Evolutionary conservation across 64 coral and sea anemone genomes (phyloP).

Genomic region (Stylophora pistillata): DNA sequence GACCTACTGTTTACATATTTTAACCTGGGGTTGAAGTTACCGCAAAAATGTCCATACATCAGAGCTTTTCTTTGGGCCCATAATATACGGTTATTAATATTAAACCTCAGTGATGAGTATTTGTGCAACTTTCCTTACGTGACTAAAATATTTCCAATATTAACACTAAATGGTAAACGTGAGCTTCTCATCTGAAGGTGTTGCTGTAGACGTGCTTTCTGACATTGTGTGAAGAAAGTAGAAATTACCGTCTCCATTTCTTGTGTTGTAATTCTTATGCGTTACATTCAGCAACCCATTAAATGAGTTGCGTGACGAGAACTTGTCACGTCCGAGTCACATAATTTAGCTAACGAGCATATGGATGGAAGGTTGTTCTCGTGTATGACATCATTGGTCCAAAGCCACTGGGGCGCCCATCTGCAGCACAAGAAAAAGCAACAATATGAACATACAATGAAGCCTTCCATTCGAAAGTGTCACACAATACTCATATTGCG

Average conservation of each 20-base stretch:
- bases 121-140: not conserved
- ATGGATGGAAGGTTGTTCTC: slow-evolving; percentile 40
- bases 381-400: slow-evolving; percentile 49
- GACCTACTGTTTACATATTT: slow-evolving; percentile 14
- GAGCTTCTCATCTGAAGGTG: not conserved
- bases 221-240: not conserved
- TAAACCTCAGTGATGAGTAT: not conserved
- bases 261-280: not conserved
- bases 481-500: not conserved
- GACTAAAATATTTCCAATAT: slow-evolving; percentile 18
- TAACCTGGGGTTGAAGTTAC: not conserved
- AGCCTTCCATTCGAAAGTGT: not conserved
- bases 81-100: not conserved
- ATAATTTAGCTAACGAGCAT: not conserved
- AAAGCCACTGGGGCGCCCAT: slow-evolving; percentile 13
- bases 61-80: not conserved
- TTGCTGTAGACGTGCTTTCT: not conserved
- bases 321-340: not conserved
- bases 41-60: not conserved
- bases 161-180: not conserved
- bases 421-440: slow-evolving; percentile 9
- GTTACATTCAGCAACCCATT: not conserved
- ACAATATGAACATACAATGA: too few species aligned
- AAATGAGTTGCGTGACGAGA: not conserved
- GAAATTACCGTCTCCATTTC: not conserved